Evolutionary conservation across 2,797 vertebrate species (phyloP), one percentile per base, ranked within the genome.

Genomic region (Bryconaethiops microstoma): DNA sequence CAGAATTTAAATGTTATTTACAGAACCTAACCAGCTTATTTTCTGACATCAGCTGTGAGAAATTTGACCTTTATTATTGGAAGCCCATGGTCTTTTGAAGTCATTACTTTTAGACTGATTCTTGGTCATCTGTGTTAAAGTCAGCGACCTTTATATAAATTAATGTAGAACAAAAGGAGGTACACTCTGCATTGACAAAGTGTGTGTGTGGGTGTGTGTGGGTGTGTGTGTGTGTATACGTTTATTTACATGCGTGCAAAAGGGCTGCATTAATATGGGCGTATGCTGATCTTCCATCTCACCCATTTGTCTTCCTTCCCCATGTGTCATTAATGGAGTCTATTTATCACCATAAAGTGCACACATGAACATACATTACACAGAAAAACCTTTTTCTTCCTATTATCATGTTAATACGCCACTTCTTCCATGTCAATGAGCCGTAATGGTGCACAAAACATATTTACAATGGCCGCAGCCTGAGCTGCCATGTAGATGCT

Each of bases 81-180:
- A 68, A 55, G 8, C 13, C 5, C 23, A 50, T 17, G 16, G 10
- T 23, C 60, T 68, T 50, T 73, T 35, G 19, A 71, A 69, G 63
- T 64, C 64, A 71, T 80, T 80, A 5, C 50, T 80, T 67, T 70
- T 73, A 35, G 35, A 80, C n/a, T 71, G 4, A 2, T 16, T 78
- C 73, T 79, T 69, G 60, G 69, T 52, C 50, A 48, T 48, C 10
- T 29, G 65, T 64, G 64, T 84, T 62, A 72, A 63, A 85, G 79
- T 74, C 57, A 54, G 63, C 83, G 80, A 74, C 71, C 70, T 68
- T 69, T 48, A 76, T 59, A 21, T 48, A 68, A 64, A 84, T 76
- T 16, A 83, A 85, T 81, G 76, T 40, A 83, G 65, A 74, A 65
- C 72, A 57, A 76, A 85, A 45, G 7, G 16, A 80, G 55, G n/a